Conservation (phyloP, 2,888 invertebrate genomes). For the Schizotus pectinicornis region DNA sequence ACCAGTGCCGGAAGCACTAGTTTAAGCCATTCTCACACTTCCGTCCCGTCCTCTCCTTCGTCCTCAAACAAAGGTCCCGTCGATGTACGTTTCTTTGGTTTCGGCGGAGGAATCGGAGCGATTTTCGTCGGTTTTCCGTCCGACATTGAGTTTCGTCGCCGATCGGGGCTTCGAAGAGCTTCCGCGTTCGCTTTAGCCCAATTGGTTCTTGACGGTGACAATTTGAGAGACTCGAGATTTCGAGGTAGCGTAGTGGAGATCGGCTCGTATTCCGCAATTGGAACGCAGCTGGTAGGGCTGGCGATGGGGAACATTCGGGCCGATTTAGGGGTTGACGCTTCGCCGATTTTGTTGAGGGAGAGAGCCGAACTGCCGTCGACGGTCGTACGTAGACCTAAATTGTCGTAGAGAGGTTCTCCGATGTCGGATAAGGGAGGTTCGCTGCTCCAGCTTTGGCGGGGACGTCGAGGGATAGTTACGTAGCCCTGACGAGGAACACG, state of each 20-base stretch:
- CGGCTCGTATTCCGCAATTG: constrained; percentile 63
- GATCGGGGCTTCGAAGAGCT: constrained; percentile 59
- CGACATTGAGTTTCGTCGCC: constrained; percentile 49
- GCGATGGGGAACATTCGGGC: constrained; percentile 55
- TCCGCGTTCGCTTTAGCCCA: constrained; percentile 56
- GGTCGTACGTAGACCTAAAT: constrained; percentile 82
- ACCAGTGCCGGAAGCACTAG: constrained; percentile 54
- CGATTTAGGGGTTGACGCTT: constrained; percentile 56
- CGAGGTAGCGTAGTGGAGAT: constrained; percentile 59
- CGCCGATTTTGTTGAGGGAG: constrained; percentile 76
- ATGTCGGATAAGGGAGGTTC: constrained; percentile 59
- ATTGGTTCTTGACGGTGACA: constrained; percentile 53
- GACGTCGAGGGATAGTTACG: constrained; percentile 85
- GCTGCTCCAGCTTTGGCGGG: constrained; percentile 82
- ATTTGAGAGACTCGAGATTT: constrained; percentile 40
- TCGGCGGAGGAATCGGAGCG: constrained; percentile 83
- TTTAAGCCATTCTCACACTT: constrained; percentile 71
- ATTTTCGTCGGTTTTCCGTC: constrained; percentile 64
- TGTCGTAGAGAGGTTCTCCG: constrained; percentile 82
- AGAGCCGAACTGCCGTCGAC: constrained; percentile 84
- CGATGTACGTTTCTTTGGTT: constrained; percentile 78
- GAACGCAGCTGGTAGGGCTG: constrained; percentile 59
- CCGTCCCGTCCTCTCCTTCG: constrained; percentile 88
- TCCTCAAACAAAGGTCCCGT: constrained; percentile 84
- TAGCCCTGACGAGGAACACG: constrained; percentile 67